A percentile compares a stretch with the other conserved stretches of the same genome.
phyloP scores from a whole-genome alignment of 2,113 vertebrate genomes.

The Daboia siamensis region DNA sequence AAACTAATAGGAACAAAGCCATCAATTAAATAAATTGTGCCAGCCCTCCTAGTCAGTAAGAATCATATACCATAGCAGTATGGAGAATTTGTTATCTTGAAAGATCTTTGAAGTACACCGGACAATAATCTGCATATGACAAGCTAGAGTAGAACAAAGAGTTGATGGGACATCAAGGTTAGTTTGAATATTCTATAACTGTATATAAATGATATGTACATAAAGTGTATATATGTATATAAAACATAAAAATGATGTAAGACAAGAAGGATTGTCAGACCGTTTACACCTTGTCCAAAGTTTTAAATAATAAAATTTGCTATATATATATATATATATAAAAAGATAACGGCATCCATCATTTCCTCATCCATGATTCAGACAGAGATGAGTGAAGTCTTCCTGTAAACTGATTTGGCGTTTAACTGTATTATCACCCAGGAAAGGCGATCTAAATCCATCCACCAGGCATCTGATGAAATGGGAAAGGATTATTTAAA shows the following conservation, averaged over 20 bases:
- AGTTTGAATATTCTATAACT: neutral
- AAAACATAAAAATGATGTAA: too few relatives aligned
- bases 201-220: too few relatives aligned
- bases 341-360: neutral
- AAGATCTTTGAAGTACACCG: constrained; percentile 19
- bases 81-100: constrained; percentile 17
- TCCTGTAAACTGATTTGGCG: neutral
- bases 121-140: constrained; percentile 18
- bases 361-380: neutral
- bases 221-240: too few relatives aligned
- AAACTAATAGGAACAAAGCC: constrained; percentile 11
- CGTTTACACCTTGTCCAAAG: too few relatives aligned
- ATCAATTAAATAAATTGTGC: neutral
- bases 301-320: too few relatives aligned
- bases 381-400: neutral
- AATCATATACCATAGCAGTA: neutral
- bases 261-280: too few relatives aligned
- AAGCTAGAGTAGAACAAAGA: constrained; percentile 18
- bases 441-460: neutral
- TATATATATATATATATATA: too few relatives aligned
- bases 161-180: neutral
- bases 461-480: neutral
- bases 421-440: neutral
- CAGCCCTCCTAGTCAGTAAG: constrained; percentile 2
- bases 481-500: neutral